Base-by-base conservation (phyloP, 2,113 vertebrate species). In the Oreotrochilus melanogaster region DNA sequence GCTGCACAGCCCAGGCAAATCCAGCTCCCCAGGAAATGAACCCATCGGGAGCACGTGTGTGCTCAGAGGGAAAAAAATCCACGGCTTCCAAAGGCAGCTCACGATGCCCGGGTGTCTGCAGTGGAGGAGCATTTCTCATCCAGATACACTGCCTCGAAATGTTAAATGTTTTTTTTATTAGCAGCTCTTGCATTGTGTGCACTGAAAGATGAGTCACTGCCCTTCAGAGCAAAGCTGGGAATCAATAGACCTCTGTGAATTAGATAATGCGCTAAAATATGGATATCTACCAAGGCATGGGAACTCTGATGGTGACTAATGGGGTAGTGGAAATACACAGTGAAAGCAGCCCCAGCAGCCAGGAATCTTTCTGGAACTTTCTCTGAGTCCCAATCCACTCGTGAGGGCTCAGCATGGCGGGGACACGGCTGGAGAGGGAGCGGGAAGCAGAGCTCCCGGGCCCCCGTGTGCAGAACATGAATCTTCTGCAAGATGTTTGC, bases 161-260 rank as follows among this genome's bases (percentile, higher is more conserved):
- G 91, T 75, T 78, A 79, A 86, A 75, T 57, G 71, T 37, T 82
- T 65, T 93, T 94, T 89, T 90, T 72, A 69, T 90, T 91, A 90
- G 93, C 74, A 76, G 94, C 88, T 89, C 45, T 35, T 67, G 11
- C 5, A n/a, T 86, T 47, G 30, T 82, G 89, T 14, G n/a, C 72
- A 4, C 84, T 6, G 73, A 50, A 67, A 72, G 96, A 93, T 95
- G 94, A 95, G 94, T 95, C 94, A 96, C 37, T 88, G 93, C 96
- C 93, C 96, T 86, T 79, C 48, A 53, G 79, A 88, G 91, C 86
- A 60, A 69, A 39, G 86, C 86, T 79, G 75, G 88, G 91, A 86
- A 95, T 92, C 93, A 2, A 82, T 75, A 83, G 86, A 80, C 73
- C 69, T 39, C 76, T 31, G 69, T 66, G 78, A 79, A 69, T 88